Percentiles rank a stretch among this genome's conserved stretches.
phyloP scores from a whole-genome alignment of 2,797 vertebrate species.

The Leucoraja ocellata region DNA sequence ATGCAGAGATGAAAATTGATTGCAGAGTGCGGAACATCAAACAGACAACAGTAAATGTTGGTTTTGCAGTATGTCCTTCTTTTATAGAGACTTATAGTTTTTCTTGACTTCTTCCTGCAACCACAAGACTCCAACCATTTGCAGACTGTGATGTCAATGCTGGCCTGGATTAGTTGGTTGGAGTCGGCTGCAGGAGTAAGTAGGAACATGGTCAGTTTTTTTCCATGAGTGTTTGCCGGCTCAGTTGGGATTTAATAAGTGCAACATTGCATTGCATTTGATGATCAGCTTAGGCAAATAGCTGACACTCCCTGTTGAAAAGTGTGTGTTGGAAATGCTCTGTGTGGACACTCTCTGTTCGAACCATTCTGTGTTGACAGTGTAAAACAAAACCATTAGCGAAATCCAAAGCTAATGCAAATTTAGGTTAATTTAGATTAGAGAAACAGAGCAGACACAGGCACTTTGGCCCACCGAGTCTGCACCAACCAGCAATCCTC shows the following conservation, averaged over 20 bases:
- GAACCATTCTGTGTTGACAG: not conserved
- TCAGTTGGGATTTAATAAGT: not conserved
- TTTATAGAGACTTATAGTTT: not conserved
- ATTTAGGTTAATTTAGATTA: not conserved
- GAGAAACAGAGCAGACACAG: no score
- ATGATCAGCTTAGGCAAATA: not conserved
- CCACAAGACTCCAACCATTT: conserved; percentile 29
- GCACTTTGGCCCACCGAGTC: no score
- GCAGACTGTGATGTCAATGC: conserved; percentile 32
- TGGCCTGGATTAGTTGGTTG: not conserved
- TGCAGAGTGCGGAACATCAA: not conserved
- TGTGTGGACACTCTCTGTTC: not conserved
- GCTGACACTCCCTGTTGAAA: not conserved
- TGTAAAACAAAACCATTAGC: not conserved
- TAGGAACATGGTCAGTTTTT: not conserved
- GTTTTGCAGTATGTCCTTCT: not conserved
- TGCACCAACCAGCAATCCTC: no score
- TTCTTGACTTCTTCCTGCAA: conserved; percentile 16
- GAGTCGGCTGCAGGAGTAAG: not conserved
- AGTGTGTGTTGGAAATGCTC: no score
- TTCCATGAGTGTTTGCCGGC: not conserved
- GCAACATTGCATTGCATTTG: not conserved
- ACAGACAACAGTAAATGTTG: not conserved
- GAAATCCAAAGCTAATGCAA: not conserved
- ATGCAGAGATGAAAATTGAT: not conserved